Percentiles rank a stretch among this genome's conserved stretches.
Conservation (phyloP, 2,888 invertebrate species). For the Volucella bombylans region DNA sequence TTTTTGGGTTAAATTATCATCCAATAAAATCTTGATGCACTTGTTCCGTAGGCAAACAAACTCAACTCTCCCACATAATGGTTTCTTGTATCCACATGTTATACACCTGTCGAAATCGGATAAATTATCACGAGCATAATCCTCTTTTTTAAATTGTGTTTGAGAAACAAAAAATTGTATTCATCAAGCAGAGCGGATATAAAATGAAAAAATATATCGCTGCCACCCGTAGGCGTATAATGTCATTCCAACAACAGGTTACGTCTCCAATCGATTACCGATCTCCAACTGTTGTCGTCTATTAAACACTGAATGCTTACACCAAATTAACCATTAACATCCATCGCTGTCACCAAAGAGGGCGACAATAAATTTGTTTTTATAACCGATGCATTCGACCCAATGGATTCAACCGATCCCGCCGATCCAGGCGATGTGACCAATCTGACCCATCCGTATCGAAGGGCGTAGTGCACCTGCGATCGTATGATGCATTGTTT, state of each 20-base stretch:
- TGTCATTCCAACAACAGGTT: constrained; percentile 46
- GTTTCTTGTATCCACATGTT: constrained; percentile 24
- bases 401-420: too few species aligned
- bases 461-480: constrained; percentile 71
- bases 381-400: constrained; percentile 35
- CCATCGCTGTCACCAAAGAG: constrained; percentile 68
- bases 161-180: constrained; percentile 41
- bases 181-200: constrained; percentile 54
- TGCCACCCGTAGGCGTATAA: constrained; percentile 59
- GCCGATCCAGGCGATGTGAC: too few species aligned
- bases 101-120: constrained; percentile 15
- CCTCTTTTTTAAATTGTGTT: constrained; percentile 8
- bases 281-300: constrained; percentile 71
- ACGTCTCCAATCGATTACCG: constrained; percentile 49
- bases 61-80: constrained; percentile 34
- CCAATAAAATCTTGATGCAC: constrained; percentile 47
- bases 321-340: constrained; percentile 66
- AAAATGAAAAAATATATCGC: constrained; percentile 12
- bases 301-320: constrained; percentile 64
- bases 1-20: constrained; percentile 47
- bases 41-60: constrained; percentile 45
- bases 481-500: constrained; percentile 24
- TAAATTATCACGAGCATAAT: constrained; percentile 22
- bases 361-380: constrained; percentile 63
- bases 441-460: constrained; percentile 59